These are phyloP conservation scores for Labeo calbasu DNA, from an alignment of 2,797 vertebrate species.

Conservation along the genomic window DNA sequence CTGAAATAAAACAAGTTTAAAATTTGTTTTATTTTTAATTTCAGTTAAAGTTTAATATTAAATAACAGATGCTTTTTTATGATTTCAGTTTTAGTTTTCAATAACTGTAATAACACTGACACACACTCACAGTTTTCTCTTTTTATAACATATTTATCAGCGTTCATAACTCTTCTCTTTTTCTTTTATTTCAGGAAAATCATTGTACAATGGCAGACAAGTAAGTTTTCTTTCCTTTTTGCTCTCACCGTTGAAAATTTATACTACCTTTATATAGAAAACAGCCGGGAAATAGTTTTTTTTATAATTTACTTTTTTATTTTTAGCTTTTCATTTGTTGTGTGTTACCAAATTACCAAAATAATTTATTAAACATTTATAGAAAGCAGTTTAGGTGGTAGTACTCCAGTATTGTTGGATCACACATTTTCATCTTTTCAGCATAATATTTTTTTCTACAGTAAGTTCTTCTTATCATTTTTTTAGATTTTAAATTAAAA, in stretches of 20 bases:
- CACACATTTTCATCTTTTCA: neutral
- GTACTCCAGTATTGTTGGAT: no score
- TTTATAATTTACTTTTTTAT: neutral
- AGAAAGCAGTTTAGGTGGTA: neutral
- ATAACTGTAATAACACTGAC: neutral
- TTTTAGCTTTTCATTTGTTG: no score
- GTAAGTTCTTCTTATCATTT: neutral
- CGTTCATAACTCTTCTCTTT: neutral
- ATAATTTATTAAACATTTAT: neutral
- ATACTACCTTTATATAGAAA: neutral
- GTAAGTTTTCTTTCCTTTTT: slow-evolving; percentile 10
- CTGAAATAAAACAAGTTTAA: neutral
- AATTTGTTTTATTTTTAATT: neutral
- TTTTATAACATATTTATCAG: neutral
- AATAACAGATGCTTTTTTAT: neutral
- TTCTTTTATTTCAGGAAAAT: slow-evolving; percentile 34
- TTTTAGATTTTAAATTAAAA: neutral
- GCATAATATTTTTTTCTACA: neutral
- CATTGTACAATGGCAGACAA: slow-evolving; percentile 36
- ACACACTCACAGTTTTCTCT: neutral
- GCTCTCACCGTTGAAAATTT: neutral
- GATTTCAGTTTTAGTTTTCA: neutral
- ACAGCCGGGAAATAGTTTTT: neutral
- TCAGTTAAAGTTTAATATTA: neutral
- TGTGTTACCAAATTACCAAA: neutral